These are phyloP conservation scores for Rhabditoides inermis DNA, from an alignment of 2,888 invertebrate genomes.

Conservation along the genomic window DNA sequence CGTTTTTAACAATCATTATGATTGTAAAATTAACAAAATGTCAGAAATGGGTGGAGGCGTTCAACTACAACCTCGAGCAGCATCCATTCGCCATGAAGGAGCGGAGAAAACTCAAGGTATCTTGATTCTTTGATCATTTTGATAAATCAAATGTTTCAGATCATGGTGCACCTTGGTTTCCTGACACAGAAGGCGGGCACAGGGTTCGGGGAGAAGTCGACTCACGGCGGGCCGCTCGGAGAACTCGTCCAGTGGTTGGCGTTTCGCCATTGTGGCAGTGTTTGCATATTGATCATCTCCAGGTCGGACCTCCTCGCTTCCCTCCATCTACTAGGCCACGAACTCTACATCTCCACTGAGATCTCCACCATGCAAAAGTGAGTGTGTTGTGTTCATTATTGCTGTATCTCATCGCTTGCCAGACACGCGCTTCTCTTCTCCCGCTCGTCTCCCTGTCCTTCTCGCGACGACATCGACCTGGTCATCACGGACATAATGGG, in stretches of 20 bases:
- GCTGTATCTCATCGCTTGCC: not conserved
- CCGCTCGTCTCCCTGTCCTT: constrained; percentile 12
- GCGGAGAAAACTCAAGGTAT: no score
- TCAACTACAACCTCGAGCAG: no score
- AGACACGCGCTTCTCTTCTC: constrained; percentile 10
- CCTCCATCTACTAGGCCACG: constrained; percentile 55
- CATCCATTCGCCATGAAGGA: not conserved
- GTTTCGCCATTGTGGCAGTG: no score
- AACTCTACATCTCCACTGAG: constrained; percentile 55
- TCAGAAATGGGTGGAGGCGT: no score
- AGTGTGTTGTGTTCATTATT: not conserved
- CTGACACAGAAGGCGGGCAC: constrained; percentile 54
- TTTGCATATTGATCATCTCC: no score
- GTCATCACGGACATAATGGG: constrained; percentile 57
- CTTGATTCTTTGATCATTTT: no score
- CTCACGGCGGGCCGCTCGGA: constrained; percentile 56
- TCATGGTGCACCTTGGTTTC: constrained; percentile 55
- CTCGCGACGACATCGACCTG: constrained; percentile 47
- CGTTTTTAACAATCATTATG: not conserved
- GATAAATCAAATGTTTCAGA: constrained; percentile 30
- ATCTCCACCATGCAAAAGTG: constrained; percentile 34
- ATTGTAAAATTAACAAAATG: no score
- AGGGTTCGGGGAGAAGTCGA: constrained; percentile 55
- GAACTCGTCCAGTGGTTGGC: constrained; percentile 58
- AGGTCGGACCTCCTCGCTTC: constrained; percentile 56